Evolutionary conservation across 2,888 invertebrate species (phyloP).

Genomic region (Tachina fera): DNA sequence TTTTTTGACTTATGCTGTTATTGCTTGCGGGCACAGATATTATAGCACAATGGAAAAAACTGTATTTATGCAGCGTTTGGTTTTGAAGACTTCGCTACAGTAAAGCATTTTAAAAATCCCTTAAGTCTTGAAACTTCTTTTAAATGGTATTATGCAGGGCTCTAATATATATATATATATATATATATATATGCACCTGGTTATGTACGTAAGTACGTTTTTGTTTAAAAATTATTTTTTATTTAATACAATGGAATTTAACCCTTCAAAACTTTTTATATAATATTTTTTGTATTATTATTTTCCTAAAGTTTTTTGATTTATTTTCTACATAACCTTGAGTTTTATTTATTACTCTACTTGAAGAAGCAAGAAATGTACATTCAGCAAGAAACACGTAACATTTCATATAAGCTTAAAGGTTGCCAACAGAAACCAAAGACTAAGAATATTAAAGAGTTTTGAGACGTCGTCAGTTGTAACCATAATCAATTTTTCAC

Average conservation of each 20-base stretch:
- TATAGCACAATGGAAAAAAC: too few species aligned
- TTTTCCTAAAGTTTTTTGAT: constrained; percentile 12
- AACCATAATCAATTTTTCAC: constrained; percentile 4
- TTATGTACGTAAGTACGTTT: background rate
- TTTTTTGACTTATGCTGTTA: too few species aligned
- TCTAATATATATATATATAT: background rate
- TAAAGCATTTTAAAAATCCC: too few species aligned
- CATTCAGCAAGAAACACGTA: background rate
- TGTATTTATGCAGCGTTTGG: too few species aligned
- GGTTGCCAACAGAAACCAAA: background rate
- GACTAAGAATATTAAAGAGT: background rate
- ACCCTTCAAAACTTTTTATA: constrained; percentile 7
- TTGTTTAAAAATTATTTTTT: background rate
- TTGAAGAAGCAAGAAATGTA: background rate
- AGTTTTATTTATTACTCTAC: constrained; percentile 27
- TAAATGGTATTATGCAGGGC: too few species aligned
- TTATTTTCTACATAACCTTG: constrained; percentile 41
- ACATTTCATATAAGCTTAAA: background rate
- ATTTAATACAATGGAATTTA: constrained; percentile 4
- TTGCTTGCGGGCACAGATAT: too few species aligned
- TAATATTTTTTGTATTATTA: constrained; percentile 22
- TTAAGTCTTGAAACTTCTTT: too few species aligned
- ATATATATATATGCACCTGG: background rate
- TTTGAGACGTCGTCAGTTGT: background rate
- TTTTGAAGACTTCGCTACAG: too few species aligned